Evolutionary conservation across 2,113 vertebrate species (phyloP).

Genomic region (Myotis brandtii): DNA sequence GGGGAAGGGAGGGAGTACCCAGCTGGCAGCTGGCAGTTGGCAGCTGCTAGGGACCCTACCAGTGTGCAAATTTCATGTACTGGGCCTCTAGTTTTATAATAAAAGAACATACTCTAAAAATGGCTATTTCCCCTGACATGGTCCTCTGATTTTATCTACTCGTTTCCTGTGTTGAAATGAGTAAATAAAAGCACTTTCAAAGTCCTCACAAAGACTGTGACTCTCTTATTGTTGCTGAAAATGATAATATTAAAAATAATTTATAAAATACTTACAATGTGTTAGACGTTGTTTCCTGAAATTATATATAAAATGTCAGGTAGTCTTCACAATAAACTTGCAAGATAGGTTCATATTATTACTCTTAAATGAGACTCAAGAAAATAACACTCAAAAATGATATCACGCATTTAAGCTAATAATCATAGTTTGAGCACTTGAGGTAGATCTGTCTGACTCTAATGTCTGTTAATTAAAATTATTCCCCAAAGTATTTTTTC

Average conservation of each 20-base stretch:
- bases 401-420: background rate
- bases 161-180: background rate
- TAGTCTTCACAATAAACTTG: background rate
- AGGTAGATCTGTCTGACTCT: background rate
- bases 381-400: background rate
- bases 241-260: conserved; percentile 20
- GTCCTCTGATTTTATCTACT: conserved; percentile 37
- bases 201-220: background rate
- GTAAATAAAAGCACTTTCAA: background rate
- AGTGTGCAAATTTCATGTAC: too few species aligned
- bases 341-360: background rate
- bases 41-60: too few species aligned
- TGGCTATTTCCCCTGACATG: background rate
- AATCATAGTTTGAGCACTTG: background rate
- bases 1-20: too few species aligned
- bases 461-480: background rate
- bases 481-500: background rate
- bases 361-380: background rate
- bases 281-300: background rate
- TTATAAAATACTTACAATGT: conserved; percentile 5
- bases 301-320: conserved; percentile 1
- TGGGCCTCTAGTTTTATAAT: background rate
- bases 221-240: conserved; percentile 20
- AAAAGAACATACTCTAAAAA: background rate
- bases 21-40: too few species aligned